Conservation (phyloP, 2,888 invertebrate species). For the Clepsis dumicolana region DNA sequence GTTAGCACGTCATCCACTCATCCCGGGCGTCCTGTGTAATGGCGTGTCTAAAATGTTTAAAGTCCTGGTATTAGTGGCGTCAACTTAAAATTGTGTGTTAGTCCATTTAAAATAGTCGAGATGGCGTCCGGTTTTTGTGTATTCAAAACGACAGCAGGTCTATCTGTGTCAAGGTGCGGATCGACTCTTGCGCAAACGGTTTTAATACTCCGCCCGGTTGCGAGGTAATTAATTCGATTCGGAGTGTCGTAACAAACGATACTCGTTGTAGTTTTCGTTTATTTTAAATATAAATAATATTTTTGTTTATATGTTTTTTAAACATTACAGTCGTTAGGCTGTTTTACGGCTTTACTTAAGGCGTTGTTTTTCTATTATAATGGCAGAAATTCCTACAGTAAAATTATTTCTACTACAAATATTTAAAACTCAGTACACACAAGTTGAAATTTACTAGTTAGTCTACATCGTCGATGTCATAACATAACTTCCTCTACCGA, state of each 20-base stretch:
- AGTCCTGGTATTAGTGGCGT: neutral
- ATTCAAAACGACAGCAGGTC: conserved; percentile 84
- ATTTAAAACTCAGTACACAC: too few relatives aligned
- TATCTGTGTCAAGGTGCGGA: conserved; percentile 85
- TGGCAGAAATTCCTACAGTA: neutral
- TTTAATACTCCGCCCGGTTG: conserved; percentile 83
- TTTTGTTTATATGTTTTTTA: conserved; percentile 1
- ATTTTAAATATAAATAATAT: conserved; percentile 51
- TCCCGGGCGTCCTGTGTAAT: neutral
- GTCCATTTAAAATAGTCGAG: conserved; percentile 67
- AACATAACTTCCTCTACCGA: neutral
- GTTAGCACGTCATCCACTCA: neutral
- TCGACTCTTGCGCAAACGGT: conserved; percentile 83
- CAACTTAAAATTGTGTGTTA: conserved; percentile 35
- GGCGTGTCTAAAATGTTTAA: neutral
- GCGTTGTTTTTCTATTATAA: neutral
- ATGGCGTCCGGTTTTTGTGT: conserved; percentile 85
- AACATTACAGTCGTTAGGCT: neutral
- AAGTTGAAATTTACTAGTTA: too few relatives aligned
- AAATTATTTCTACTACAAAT: too few relatives aligned
- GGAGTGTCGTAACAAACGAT: conserved; percentile 80
- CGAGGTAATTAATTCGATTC: conserved; percentile 86
- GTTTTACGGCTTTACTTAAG: neutral
- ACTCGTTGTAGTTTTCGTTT: conserved; percentile 74
- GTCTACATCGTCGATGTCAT: neutral